phyloP scores from a whole-genome alignment of 2,888 invertebrate species.

The Bugula neritina region DNA sequence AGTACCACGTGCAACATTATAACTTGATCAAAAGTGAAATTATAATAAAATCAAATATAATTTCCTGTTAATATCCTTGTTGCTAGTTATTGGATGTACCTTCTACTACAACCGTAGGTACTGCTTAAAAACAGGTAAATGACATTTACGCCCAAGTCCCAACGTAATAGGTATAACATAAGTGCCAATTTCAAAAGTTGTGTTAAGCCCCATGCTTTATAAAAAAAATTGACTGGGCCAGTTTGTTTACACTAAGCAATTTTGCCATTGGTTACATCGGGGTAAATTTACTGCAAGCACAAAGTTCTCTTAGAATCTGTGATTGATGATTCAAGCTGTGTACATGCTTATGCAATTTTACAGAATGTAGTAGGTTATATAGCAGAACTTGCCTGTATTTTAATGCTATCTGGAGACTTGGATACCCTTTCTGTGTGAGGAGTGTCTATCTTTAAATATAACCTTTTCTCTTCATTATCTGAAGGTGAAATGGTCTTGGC shows the following conservation, averaged over 20 bases:
- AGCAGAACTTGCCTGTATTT: neutral
- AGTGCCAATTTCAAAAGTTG: no score
- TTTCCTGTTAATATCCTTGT: no score
- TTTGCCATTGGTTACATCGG: neutral
- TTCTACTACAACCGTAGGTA: no score
- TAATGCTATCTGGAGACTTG: neutral
- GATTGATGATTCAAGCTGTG: neutral
- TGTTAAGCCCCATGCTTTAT: no score
- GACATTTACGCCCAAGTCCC: neutral
- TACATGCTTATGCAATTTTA: no score
- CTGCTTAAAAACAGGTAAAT: no score
- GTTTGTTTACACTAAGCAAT: neutral
- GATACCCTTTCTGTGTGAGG: conserved; percentile 20
- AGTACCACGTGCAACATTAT: no score
- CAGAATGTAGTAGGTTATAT: neutral
- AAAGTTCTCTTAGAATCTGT: neutral
- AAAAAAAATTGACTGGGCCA: neutral
- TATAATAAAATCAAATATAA: no score
- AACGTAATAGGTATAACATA: neutral
- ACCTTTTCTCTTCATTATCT: no score
- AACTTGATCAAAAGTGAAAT: no score
- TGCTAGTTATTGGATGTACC: no score
- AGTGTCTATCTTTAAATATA: no score
- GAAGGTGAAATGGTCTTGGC: neutral
- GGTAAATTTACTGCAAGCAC: neutral